Evolutionary conservation across 2,113 vertebrate genomes (phyloP).

Genomic region (Chaenogobius annularis): DNA sequence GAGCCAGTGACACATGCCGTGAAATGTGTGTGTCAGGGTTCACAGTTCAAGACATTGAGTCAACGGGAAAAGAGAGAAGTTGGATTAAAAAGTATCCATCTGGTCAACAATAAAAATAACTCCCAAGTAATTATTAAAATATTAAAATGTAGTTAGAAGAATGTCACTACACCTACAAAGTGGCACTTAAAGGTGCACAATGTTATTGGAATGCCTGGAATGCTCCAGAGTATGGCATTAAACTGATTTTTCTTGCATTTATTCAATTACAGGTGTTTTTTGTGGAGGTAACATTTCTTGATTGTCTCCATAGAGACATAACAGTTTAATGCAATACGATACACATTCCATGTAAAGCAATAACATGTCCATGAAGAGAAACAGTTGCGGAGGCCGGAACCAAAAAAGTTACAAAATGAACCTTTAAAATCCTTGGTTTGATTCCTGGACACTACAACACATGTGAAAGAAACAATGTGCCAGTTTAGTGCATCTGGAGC

Average conservation of each 20-base stretch:
- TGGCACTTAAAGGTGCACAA: background rate
- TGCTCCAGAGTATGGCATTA: too few relatives aligned
- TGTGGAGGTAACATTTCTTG: too few relatives aligned
- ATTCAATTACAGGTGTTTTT: too few relatives aligned
- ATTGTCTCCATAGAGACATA: too few relatives aligned
- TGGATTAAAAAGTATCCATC: conserved; percentile 80
- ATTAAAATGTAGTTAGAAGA: too few relatives aligned
- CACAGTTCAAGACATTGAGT: conserved; percentile 87
- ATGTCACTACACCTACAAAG: too few relatives aligned
- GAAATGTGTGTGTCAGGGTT: conserved; percentile 80
- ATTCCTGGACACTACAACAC: conserved; percentile 7
- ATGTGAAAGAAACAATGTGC: conserved; percentile 42
- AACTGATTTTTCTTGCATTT: too few relatives aligned
- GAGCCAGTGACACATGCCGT: conserved; percentile 61
- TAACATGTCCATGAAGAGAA: background rate
- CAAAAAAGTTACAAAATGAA: background rate
- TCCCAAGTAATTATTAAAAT: background rate
- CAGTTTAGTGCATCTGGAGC: conserved; percentile 58
- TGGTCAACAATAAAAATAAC: background rate
- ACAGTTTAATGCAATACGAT: background rate
- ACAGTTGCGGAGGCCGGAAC: too few relatives aligned
- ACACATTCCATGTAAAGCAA: background rate
- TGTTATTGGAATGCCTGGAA: too few relatives aligned
- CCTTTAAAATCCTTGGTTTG: background rate
- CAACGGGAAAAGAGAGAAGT: conserved; percentile 95